Conservation (phyloP, 2,113 vertebrate genomes). For the Grus americana region DNA sequence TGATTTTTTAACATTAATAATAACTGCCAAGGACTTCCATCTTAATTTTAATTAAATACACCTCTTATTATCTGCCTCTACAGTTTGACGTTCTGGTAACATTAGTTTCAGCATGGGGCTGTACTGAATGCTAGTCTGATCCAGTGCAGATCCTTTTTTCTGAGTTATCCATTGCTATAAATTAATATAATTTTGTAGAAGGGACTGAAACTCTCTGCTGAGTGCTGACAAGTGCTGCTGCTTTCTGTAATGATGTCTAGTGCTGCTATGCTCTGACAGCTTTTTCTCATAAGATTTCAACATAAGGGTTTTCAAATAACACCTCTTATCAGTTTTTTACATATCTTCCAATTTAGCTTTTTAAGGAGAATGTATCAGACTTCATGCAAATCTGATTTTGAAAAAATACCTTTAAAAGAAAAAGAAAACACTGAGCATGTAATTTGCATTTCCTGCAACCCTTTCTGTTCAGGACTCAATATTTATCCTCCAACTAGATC, state of each 20-base stretch:
- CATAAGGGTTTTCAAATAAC: not conserved
- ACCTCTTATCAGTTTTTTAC: not conserved
- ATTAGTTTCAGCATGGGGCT: not conserved
- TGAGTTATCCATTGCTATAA: not conserved
- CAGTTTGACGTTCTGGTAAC: not conserved
- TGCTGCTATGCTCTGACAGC: not conserved
- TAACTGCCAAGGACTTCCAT: not conserved
- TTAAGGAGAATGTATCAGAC: not conserved
- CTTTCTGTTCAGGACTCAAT: not conserved
- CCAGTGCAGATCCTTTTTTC: not conserved
- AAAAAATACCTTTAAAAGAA: not conserved
- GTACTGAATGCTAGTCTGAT: not conserved
- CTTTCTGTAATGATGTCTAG: not conserved
- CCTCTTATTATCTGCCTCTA: not conserved
- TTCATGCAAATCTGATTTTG: not conserved
- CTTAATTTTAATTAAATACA: not conserved
- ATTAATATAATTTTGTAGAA: not conserved
- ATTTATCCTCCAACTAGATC: not conserved
- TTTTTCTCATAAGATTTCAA: not conserved
- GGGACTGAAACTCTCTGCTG: not conserved
- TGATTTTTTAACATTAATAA: not conserved
- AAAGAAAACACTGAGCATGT: not conserved
- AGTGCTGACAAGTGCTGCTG: not conserved
- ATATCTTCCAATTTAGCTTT: not conserved
- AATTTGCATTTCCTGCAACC: not conserved